Base-by-base conservation (phyloP, 2,113 vertebrate species). In the Catharus fuscescens region DNA sequence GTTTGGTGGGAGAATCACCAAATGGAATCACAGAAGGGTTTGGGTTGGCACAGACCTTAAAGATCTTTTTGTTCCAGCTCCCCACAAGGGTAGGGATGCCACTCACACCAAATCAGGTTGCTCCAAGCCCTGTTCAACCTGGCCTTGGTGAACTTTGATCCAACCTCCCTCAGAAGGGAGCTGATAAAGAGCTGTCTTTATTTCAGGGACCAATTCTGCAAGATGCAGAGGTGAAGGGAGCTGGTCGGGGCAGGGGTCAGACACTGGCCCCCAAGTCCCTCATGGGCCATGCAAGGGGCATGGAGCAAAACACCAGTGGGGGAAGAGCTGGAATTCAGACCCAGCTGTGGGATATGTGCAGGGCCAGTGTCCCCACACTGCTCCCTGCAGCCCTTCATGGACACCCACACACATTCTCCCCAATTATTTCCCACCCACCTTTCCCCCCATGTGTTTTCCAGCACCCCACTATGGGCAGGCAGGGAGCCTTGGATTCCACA, bases 281-380 rank as follows among this genome's bases (percentile, higher is more conserved):
- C 2, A 0, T 6, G 59, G 80, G 19, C 60, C 36, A 4, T 34
- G 19, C 25, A 17, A 8, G 47, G 42, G 38, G 3, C 0, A 4
- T 21, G 5, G 71, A 90, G 21, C 50, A 40, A 48, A 71, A 20
- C 70, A 7, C 25, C 28, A 9, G 26, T 6, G 18, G 50, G 38
- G 26, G 52, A 29, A 42, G n/a, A 62, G 61, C 10, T 0, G 3
- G 64, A 76, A 38, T 29, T 5, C n/a, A 36, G 40, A n/a, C 14
- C 29, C 45, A 23, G 62, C 82, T 28, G 18, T 3, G 28, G 62
- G 64, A 8, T 36, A 4, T 6, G 31, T 18, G 71, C 54, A 77
- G 85, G 14, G 29, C 73, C 18, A 1, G 28, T 45, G 12, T n/a
- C 25, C 5, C 32, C 42, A 20, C 4, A 0, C 28, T 59, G 45